Conservation (phyloP, 2,888 invertebrate species). For the Argyra leucocephala region DNA sequence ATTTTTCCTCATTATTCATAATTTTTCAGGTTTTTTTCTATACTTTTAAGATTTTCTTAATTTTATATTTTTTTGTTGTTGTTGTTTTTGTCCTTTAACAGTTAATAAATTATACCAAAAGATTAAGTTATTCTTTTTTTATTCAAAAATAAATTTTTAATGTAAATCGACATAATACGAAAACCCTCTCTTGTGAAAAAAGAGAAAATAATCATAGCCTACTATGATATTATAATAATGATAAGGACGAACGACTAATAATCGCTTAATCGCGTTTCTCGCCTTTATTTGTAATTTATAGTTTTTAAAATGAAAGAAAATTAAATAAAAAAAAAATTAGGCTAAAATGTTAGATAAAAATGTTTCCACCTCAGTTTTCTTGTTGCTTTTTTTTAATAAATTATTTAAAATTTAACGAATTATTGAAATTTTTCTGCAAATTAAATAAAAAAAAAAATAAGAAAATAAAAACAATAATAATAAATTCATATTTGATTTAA, state of each 20-base stretch:
- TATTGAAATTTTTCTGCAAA: no score
- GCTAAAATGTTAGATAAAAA: no score
- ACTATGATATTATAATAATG: neutral
- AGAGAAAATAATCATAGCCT: no score
- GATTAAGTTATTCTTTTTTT: neutral
- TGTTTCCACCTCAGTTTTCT: no score
- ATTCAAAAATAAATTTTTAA: neutral
- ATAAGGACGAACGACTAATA: neutral
- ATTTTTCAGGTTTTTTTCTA: neutral
- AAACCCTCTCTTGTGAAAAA: no score
- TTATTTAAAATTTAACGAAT: no score
- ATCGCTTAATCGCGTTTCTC: neutral
- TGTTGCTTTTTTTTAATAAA: no score
- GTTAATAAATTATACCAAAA: conserved; percentile 1
- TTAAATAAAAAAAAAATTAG: no score
- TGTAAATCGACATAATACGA: neutral
- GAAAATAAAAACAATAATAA: no score
- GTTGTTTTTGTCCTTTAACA: neutral
- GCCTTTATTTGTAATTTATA: neutral
- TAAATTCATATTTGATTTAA: no score
- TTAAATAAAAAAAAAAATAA: no score
- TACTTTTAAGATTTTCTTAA: neutral
- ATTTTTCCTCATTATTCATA: neutral
- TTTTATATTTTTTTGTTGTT: neutral
- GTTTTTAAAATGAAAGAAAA: neutral